Conservation (phyloP, 2,113 vertebrate genomes). For the Brienomyrus brachyistius region DNA sequence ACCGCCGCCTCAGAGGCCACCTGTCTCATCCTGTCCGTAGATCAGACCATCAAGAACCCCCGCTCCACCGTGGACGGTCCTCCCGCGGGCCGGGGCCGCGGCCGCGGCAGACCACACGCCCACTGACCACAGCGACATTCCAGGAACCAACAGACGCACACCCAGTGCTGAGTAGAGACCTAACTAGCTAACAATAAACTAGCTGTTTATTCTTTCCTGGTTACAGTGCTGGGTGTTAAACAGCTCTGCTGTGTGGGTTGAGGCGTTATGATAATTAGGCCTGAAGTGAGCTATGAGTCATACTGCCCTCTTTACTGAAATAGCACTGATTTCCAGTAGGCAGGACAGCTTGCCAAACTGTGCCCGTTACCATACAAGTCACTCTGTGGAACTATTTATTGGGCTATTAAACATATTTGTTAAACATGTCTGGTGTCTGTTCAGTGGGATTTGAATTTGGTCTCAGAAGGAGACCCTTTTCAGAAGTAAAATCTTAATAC, state of each 20-base stretch:
- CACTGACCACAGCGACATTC: slow-evolving; percentile 42
- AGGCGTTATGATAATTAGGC: neutral
- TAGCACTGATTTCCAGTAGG: slow-evolving; percentile 5
- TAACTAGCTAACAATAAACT: neutral
- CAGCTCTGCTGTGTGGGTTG: neutral
- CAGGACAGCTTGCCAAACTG: slow-evolving; percentile 11
- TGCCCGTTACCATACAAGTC: slow-evolving; percentile 31
- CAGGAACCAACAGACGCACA: neutral
- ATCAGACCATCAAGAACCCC: slow-evolving; percentile 93
- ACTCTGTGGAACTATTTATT: slow-evolving; percentile 62
- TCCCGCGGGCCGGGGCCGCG: slow-evolving; percentile 58
- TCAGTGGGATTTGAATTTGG: neutral
- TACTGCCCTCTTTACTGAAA: neutral
- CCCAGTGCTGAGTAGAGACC: neutral
- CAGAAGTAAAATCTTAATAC: neutral
- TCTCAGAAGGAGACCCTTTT: neutral
- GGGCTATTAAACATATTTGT: slow-evolving; percentile 55
- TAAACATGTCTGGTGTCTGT: slow-evolving; percentile 35
- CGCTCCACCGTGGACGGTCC: slow-evolving; percentile 66
- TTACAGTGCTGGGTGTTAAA: neutral
- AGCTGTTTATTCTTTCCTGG: neutral
- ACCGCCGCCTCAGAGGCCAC: slow-evolving; percentile 88
- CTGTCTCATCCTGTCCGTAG: slow-evolving; percentile 88
- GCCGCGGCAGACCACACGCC: slow-evolving; percentile 70
- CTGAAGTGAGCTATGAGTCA: neutral